Base-by-base conservation (phyloP, 2,113 vertebrate genomes). In the Ardeotis arabs region DNA sequence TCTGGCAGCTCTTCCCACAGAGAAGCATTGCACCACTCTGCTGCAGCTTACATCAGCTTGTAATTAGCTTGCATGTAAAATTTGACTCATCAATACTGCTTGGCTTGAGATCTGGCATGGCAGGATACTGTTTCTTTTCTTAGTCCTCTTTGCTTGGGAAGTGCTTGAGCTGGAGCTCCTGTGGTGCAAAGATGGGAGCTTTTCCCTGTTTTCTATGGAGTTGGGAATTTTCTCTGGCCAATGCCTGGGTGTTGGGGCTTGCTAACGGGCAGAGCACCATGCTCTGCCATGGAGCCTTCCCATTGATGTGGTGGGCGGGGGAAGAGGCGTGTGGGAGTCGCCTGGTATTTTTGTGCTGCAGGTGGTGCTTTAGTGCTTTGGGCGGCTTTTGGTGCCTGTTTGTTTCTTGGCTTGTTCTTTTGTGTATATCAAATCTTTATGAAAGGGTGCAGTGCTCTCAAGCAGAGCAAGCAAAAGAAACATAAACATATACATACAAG, bases 311-410 rank as follows among this genome's bases (percentile, higher is more conserved):
- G 88, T 70, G 87, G 63, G 55, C 75, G 77, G 33, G 76, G 62
- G 56, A 75, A 56, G 60, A 59, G 1, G 7, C 9, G 28, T 0
- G 72, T 91, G 56, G 93, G 95, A 69, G 67, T 6, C 56, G 28
- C 28, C 72, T 88, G 78, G 82, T 20, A 33, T 86, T 95, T 90
- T 31, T 45, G 25, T 90, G 85, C 74, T 87, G 70, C 89, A 95
- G 95, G 87, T 94, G 91, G 31, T 96, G 68, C 39, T 63, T 87
- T 55, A 28, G 52, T 35, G 35, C 35, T 77, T 50, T 64, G 72
- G 59, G 72, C 0, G 0, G 41, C 0, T 0, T 76, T 82, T 74
- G 59, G 33, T 0, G 7, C 27, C 39, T 29, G 14, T 29, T 75
- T 84, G 45, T 84, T 93, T 87, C 59, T 68, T 67, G 63, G 75